Evolutionary conservation across 2,797 vertebrate genomes (phyloP).

Genomic region (Schizothorax lantsangensis): DNA sequence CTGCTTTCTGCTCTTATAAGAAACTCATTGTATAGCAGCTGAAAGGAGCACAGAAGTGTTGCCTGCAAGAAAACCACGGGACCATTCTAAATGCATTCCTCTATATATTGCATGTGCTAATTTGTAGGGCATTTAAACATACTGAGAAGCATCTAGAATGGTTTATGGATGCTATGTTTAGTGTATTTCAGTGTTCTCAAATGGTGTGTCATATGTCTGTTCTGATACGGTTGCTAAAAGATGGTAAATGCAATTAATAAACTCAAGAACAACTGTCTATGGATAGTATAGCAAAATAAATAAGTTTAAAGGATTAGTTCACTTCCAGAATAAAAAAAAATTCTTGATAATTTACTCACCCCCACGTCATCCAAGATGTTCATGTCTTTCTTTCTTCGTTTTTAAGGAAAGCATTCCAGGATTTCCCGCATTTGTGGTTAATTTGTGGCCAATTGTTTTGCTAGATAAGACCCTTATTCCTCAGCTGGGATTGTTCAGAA

Average conservation of each 20-base stretch:
- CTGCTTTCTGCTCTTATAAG: conserved; percentile 77
- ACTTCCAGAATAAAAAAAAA: too few species aligned
- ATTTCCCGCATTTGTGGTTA: too few species aligned
- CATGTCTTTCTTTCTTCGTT: too few species aligned
- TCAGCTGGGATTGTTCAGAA: too few species aligned
- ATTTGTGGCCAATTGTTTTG: too few species aligned
- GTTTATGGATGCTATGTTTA: conserved; percentile 1
- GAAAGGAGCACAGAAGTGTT: conserved; percentile 69
- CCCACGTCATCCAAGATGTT: too few species aligned
- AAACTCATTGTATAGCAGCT: conserved; percentile 74
- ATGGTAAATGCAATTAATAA: background rate
- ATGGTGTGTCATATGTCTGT: background rate
- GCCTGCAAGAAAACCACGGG: conserved; percentile 73
- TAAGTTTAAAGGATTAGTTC: background rate
- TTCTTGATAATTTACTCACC: too few species aligned
- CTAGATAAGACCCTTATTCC: too few species aligned
- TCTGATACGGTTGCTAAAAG: background rate
- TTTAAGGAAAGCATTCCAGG: too few species aligned
- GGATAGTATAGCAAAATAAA: background rate
- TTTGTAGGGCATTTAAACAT: conserved; percentile 39
- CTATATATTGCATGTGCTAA: conserved; percentile 57
- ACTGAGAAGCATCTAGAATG: background rate
- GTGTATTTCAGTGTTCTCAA: conserved; percentile 39
- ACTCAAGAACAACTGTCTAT: background rate
- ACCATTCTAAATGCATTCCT: conserved; percentile 73